Evolutionary conservation across 2,797 vertebrate species (phyloP).

Genomic region (Prionace glauca): DNA sequence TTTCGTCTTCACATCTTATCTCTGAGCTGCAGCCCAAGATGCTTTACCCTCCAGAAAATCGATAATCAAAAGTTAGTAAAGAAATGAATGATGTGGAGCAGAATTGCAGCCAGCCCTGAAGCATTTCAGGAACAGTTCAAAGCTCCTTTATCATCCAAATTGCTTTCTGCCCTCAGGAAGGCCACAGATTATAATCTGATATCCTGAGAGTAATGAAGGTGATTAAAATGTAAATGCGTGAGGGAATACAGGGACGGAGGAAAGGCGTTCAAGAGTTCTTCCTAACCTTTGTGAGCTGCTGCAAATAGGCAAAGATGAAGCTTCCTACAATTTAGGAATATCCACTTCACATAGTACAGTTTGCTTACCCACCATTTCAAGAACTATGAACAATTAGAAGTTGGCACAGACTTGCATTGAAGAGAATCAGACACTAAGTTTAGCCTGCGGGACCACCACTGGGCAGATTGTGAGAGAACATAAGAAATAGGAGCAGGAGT

Average conservation of each 20-base stretch:
- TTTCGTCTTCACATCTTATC: constrained; percentile 13
- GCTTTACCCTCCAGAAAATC: background rate
- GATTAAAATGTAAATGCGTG: background rate
- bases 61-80: background rate
- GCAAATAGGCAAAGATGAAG: background rate
- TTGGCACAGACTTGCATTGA: background rate
- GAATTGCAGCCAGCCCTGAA: background rate
- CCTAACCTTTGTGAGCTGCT: background rate
- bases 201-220: background rate
- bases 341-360: background rate
- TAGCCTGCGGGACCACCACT: background rate
- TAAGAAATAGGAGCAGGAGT: too few species aligned
- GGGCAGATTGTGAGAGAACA: background rate
- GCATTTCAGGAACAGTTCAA: background rate
- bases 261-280: background rate
- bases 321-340: background rate
- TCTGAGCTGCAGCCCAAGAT: constrained; percentile 10
- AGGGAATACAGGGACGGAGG: background rate
- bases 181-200: constrained; percentile 1
- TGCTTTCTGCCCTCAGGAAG: background rate
- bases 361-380: too few species aligned
- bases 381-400: background rate
- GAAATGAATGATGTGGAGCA: background rate
- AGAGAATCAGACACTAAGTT: background rate
- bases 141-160: background rate